Conservation (phyloP, 2,888 invertebrate species). For the Iphiclides podalirius region DNA sequence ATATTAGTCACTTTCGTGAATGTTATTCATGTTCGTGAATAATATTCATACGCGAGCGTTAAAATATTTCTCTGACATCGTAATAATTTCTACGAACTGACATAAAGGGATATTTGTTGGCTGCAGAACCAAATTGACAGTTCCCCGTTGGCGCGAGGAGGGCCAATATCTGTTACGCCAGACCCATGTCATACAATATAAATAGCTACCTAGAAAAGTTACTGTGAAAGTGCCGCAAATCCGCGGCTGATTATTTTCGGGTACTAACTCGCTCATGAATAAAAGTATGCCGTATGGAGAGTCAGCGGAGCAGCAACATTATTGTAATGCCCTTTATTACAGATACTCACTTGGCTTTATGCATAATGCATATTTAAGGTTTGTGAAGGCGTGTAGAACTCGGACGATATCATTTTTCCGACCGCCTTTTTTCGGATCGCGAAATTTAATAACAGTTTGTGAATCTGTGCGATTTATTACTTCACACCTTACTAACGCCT, state of each 20-base stretch:
- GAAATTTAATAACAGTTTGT: conserved; percentile 9
- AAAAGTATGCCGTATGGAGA: conserved; percentile 11
- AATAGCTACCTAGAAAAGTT: conserved; percentile 52
- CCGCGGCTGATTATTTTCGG: conserved; percentile 31
- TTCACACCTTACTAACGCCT: background rate
- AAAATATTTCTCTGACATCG: conserved; percentile 7
- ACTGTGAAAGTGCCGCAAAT: conserved; percentile 53
- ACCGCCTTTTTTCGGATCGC: conserved; percentile 8
- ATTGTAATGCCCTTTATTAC: conserved; percentile 14
- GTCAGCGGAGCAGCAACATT: conserved; percentile 11
- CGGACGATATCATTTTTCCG: conserved; percentile 12
- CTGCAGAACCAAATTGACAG: conserved; percentile 66
- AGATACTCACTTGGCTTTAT: conserved; percentile 16
- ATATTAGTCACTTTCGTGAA: too few species aligned
- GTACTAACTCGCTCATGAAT: conserved; percentile 24
- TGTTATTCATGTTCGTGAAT: too few species aligned
- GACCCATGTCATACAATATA: conserved; percentile 67
- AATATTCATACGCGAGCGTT: too few species aligned
- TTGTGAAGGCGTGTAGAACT: conserved; percentile 11
- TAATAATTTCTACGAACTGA: conserved; percentile 31
- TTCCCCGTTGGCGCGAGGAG: conserved; percentile 52
- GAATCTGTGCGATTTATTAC: conserved; percentile 3
- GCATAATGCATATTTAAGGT: conserved; percentile 14
- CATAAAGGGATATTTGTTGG: conserved; percentile 41
- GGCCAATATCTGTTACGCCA: conserved; percentile 54